Evolutionary conservation across 2,888 invertebrate species (phyloP), one percentile per base, ranked within the genome.

Genomic region (Pantelozetes paolii): DNA sequence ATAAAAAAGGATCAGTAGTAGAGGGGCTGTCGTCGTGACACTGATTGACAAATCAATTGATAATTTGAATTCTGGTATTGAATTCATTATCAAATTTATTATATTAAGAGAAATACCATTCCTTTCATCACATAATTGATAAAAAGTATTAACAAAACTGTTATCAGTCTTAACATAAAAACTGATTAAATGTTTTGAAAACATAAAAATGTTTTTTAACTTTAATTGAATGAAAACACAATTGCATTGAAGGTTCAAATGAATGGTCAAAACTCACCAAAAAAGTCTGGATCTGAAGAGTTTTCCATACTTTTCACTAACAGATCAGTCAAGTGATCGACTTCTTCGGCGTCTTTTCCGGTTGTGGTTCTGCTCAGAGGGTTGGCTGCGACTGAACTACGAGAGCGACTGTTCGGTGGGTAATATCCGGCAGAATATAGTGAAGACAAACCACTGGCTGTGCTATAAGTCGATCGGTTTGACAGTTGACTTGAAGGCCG

Each of bases 281-380:
- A 90, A 75, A 88, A 86, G 81, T 91, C 90, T 2, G 85, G 83
- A 80, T 88, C 89, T 74, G 79, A 77, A 77, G 88, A 88, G 75
- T 89, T 87, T 78, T 90, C 87, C 87, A 96, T 91, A 67, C 93
- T 92, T 82, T 92, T 90, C 6, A 94, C 91, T 72, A 95, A 85
- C 74, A 94, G 86, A 84, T 92, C 89, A 28, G 94, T 94, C 69
- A 96, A 84, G 71, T 89, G 90, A 83, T 95, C 94, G 18, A 94
- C 94, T 84, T n/a, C n/a, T n/a, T 92, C 91, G 77, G 88, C 88
- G 82, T 91, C 92, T 80, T 90, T 90, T 15, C 86, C 79, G 40
- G 45, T 32, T 11, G 59, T n/a, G 30, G 67, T 57, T 69, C 45
- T 42, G 3, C 45, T 69, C 69, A 69, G 45, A 11, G 72, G 62